phyloP scores from a whole-genome alignment of 2,113 vertebrate species.

The human (Homo sapiens) region GRCh38 chr7:135099001-135099500 shows the following conservation, averaged over 20 bases:
- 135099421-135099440: not conserved
- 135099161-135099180: not conserved
- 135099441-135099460: conserved; percentile 30
- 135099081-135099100: not conserved
- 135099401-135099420: conserved; percentile 27
- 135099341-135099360: not conserved
- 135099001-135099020: not conserved
- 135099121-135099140: not conserved
- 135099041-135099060: not conserved
- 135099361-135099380: conserved; percentile 6
- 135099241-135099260: not conserved
- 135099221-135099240: not conserved
- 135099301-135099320: conserved; percentile 19
- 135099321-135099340: not conserved
- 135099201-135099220: not conserved
- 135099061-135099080: conserved; percentile 20
- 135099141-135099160: not conserved
- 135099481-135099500: conserved; percentile 37
- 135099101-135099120: conserved; percentile 29
- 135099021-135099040: not conserved
- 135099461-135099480: conserved; percentile 12
- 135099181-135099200: not conserved
- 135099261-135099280: not conserved
- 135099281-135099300: not conserved
- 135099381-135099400: conserved; percentile 21